Evolutionary conservation across 2,888 invertebrate species (phyloP), one percentile per base, ranked within the genome.

Genomic region (Aphelenchoides bicaudatus): DNA sequence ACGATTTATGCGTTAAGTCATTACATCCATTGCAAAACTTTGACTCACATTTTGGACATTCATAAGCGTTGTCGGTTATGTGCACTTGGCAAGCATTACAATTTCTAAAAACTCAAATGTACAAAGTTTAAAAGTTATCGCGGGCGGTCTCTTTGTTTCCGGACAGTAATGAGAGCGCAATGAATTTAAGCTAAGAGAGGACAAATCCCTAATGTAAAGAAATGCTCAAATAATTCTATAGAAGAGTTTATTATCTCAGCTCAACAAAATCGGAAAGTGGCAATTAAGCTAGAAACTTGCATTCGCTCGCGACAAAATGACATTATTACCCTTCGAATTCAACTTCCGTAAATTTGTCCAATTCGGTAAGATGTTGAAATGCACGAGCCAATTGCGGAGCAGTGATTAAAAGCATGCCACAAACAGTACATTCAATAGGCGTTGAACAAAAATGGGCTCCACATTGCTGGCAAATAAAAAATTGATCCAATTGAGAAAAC

Each of bases 331-430:
- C 58, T 39, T 65, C 37, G 71, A 67, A 37, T 27, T 67, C 56
- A 0, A 88, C 68, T 82, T 94, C 93, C 53, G 84, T 85, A 75
- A 88, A 98, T 50, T 87, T 85, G 43, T 88, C 87, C 48, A 93
- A 88, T 0, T 94, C 94, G 80, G 96, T 93, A 63, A 98, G 84
- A 82, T 98, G 96, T 80, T 96, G 94, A 81, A 94, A 94, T 0
- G 94, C 93, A 66, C 96, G 86, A 2, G 96, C 94, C 51, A 98
- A 84, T 83, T 99, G 98, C 23, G 96, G 94, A 1, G 98, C 96
- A 0, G 96, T 93, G 13, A 94, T 94, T 48, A 98, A 83, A 3
- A 93, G 94, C 60, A 99, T 84, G 0, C 91, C 91, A 81, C 98
- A 98, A 8, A 90, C 88, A 76, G 89, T 86, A 80, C 98, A 98